phyloP scores from a whole-genome alignment of 2,797 vertebrate species.

The Channallabes apus region DNA sequence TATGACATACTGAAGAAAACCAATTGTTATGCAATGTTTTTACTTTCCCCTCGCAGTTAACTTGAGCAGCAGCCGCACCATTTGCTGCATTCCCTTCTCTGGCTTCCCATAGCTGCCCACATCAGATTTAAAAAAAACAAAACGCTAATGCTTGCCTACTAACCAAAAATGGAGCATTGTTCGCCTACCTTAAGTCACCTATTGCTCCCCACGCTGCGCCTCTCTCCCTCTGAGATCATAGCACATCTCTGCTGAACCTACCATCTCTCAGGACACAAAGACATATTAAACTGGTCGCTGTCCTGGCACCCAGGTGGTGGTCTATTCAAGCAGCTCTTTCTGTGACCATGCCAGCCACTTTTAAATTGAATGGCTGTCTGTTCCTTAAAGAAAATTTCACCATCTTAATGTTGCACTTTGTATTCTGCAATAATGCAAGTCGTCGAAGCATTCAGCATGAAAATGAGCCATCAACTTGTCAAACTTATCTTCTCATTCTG shows the following conservation, averaged over 20 bases:
- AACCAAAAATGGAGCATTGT: neutral
- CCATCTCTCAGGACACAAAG: neutral
- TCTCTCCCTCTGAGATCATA: neutral
- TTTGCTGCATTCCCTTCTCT: neutral
- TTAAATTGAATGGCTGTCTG: neutral
- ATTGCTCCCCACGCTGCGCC: neutral
- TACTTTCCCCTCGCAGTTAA: neutral
- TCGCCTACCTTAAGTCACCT: neutral
- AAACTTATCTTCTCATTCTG: neutral
- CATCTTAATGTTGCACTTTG: neutral
- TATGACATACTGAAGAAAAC: neutral
- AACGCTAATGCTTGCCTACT: neutral
- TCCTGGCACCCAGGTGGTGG: neutral
- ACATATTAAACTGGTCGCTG: neutral
- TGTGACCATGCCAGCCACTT: neutral
- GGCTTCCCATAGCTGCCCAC: neutral
- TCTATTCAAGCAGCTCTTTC: neutral
- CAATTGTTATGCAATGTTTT: constrained; percentile 1
- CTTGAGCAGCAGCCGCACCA: neutral
- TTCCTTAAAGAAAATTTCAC: neutral
- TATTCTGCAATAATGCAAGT: neutral
- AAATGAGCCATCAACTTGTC: neutral
- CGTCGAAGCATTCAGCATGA: neutral
- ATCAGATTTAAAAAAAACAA: neutral
- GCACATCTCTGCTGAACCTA: neutral